Evolutionary conservation across 2,888 invertebrate genomes (phyloP), one percentile per base, ranked within the genome.

Genomic region (Clitarchus hookeri): DNA sequence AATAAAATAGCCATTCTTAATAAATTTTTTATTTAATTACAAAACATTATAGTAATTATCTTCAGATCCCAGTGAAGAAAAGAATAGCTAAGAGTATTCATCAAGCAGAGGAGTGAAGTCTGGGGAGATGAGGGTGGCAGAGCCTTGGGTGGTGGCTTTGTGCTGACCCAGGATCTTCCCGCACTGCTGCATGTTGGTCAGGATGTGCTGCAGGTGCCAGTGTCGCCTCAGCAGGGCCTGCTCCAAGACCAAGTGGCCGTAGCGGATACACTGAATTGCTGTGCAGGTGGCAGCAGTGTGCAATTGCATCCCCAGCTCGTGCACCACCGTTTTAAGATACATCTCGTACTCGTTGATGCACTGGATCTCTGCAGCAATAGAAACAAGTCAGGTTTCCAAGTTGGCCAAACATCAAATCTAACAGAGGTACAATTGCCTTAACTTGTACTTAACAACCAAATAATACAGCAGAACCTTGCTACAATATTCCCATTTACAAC

Each of bases 321-420:
- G 95, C 23, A 98, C 92, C n/a, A 99, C 89, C 0, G 94, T 93
- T 90, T 95, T 95, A 26, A 99, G 91, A 90, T 96, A 97, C 83
- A 93, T 92, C 88, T 96, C 96, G 89, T 94, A 94, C 91, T 98
- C 98, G 91, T 98, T 98, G 44, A 97, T 94, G 77, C 96, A 94
- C 90, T 97, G 96, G 48, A 99, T 92, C 93, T 98, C 98, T 97
- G 93, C 86, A 92, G 93, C 88, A 90, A 89, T 88, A 89, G 78
- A 86, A 83, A 89, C 88, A 86, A 77, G 84, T 80, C 79, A 78
- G 53, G 25, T 84, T 13, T 84, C 36, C 36, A 25, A 26, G 27
- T 12, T 16, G 44, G 26, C 27, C 1, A 48, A 6, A 36, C 16
- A 27, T 9, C 36, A 36, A 4, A 36, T 36, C 36, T 36, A 36